Percentiles rank a stretch among this genome's conserved stretches.
These are phyloP conservation scores for Torymus texanus DNA, from an alignment of 2,888 invertebrate genomes.

Conservation along the genomic window DNA sequence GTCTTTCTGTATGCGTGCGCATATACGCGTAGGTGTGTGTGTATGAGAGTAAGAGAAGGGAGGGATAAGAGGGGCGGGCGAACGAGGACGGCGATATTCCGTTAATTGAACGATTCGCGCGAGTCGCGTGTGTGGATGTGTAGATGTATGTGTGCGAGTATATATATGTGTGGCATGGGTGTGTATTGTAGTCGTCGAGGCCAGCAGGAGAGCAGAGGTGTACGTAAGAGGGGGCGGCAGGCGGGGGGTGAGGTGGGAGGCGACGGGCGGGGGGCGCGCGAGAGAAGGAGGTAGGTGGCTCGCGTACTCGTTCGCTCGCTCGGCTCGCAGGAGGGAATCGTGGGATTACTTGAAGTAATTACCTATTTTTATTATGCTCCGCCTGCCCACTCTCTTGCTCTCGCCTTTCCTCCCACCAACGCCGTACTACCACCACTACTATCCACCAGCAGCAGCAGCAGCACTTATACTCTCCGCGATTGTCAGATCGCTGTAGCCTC, in stretches of 20 bases:
- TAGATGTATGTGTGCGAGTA: conserved; percentile 57
- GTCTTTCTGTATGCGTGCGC: too few relatives aligned
- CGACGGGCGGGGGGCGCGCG: conserved; percentile 25
- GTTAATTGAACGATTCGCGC: conserved; percentile 73
- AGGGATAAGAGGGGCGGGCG: conserved; percentile 57
- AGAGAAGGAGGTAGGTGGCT: conserved; percentile 5
- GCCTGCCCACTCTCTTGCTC: conserved; percentile 61
- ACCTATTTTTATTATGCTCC: conserved; percentile 74
- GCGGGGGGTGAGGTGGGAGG: not conserved
- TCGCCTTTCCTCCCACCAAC: conserved; percentile 14
- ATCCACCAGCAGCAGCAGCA: not conserved
- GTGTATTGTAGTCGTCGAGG: not conserved
- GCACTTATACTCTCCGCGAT: conserved; percentile 18
- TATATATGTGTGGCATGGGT: conserved; percentile 56
- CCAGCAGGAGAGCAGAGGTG: not conserved
- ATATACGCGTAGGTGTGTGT: conserved; percentile 29
- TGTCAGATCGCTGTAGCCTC: conserved; percentile 46
- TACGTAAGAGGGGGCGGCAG: not conserved
- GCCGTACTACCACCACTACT: not conserved
- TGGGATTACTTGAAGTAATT: conserved; percentile 74
- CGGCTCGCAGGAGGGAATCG: conserved; percentile 58
- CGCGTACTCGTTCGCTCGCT: not conserved
- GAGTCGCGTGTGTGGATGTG: conserved; percentile 60
- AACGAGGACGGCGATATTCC: conserved; percentile 56
- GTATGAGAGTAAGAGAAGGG: conserved; percentile 64